Conservation (phyloP, 1,140 invertebrate species). For the Macrocentrus cingulum region DNA sequence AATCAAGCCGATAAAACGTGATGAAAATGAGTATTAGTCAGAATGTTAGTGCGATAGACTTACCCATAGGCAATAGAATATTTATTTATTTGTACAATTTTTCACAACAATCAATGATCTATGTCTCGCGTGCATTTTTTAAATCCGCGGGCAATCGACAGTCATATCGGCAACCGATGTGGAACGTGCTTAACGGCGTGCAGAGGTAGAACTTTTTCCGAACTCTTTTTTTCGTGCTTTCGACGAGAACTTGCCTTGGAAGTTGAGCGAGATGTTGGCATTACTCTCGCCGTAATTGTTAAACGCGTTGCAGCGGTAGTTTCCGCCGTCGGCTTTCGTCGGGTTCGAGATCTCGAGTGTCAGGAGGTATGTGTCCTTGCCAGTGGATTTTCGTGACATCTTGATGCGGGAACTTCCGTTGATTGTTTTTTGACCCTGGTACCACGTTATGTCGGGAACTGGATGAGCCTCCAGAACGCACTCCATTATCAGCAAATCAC, state of each 20-base stretch:
- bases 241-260: constrained; percentile 80
- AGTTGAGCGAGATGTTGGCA: constrained; percentile 99
- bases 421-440: constrained; percentile 82
- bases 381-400: constrained; percentile 81
- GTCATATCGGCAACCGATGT: background rate
- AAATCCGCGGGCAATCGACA: constrained; percentile 1
- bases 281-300: constrained; percentile 98
- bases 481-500: constrained; percentile 92
- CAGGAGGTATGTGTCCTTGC: constrained; percentile 87
- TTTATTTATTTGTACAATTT: too few species aligned
- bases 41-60: too few species aligned
- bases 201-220: background rate
- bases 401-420: constrained; percentile 78
- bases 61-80: too few species aligned
- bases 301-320: constrained; percentile 98
- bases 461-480: constrained; percentile 94
- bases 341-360: constrained; percentile 93
- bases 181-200: constrained; percentile 7
- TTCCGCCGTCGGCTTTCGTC: constrained; percentile 92
- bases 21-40: too few species aligned
- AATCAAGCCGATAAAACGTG: too few species aligned
- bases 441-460: constrained; percentile 94
- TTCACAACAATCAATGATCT: background rate
- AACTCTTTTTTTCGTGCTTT: constrained; percentile 14
- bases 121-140: background rate